A percentile compares a stretch with the other conserved stretches of the same genome.
phyloP scores from a whole-genome alignment of 1,140 invertebrate genomes.

The Temnothorax curvispinosus region DNA sequence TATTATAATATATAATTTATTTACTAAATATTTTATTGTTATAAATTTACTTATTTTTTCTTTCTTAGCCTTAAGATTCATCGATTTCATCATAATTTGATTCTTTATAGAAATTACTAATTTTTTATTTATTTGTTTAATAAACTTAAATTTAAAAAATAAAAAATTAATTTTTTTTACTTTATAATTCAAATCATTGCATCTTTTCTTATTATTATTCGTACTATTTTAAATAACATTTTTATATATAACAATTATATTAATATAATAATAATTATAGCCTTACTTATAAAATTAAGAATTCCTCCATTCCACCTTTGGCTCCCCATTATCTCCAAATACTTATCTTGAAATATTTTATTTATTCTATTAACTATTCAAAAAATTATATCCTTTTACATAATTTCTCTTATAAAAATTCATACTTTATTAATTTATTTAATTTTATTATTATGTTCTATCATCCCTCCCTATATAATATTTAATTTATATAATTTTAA shows the following conservation, averaged over 20 bases:
- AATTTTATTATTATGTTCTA: too few species aligned
- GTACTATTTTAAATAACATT: neutral
- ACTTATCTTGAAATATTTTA: too few species aligned
- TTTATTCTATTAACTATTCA: too few species aligned
- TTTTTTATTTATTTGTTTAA: neutral
- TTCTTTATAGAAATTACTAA: slow-evolving; percentile 21
- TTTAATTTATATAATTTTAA: too few species aligned
- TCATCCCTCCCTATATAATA: too few species aligned
- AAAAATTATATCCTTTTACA: neutral
- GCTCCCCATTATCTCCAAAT: too few species aligned
- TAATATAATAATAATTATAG: too few species aligned
- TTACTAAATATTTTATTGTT: neutral
- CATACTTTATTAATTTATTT: too few species aligned
- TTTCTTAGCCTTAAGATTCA: neutral
- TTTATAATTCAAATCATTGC: neutral
- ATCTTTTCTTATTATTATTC: neutral
- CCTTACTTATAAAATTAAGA: too few species aligned
- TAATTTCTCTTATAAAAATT: neutral
- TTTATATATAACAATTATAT: too few species aligned
- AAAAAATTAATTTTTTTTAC: slow-evolving; percentile 20
- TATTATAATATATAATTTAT: neutral
- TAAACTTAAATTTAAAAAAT: neutral
- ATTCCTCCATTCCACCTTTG: too few species aligned
- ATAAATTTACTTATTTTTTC: neutral
- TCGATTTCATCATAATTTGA: neutral